phyloP scores from a whole-genome alignment of 2,888 invertebrate species.

The Carpatolechia fugitivella region DNA sequence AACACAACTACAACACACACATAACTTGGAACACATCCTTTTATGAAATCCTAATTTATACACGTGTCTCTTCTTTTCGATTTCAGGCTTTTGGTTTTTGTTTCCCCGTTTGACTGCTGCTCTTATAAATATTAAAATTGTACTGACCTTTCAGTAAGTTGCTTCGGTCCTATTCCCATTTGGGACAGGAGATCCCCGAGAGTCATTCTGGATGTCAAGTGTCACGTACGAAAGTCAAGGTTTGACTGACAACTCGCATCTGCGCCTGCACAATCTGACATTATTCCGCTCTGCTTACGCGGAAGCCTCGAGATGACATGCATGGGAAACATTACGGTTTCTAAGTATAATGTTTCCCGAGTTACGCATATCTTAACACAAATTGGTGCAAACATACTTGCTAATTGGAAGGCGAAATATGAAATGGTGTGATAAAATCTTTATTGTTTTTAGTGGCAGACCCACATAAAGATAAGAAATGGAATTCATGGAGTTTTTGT shows the following conservation, averaged over 20 bases:
- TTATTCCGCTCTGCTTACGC: slow-evolving; percentile 56
- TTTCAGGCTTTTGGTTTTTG: too few relatives aligned
- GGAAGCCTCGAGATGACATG: slow-evolving; percentile 28
- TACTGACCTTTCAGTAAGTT: slow-evolving; percentile 59
- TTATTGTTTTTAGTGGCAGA: too few relatives aligned
- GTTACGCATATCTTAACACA: neutral
- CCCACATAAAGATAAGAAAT: too few relatives aligned
- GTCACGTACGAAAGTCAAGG: slow-evolving; percentile 52
- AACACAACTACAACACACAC: too few relatives aligned
- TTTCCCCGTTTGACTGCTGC: too few relatives aligned
- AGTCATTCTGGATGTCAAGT: slow-evolving; percentile 44
- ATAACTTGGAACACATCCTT: too few relatives aligned
- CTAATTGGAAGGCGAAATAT: too few relatives aligned
- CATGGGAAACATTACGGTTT: slow-evolving; percentile 51
- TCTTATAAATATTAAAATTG: neutral
- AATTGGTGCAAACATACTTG: neutral
- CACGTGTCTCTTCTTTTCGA: too few relatives aligned
- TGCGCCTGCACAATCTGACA: slow-evolving; percentile 23
- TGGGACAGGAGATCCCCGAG: slow-evolving; percentile 58
- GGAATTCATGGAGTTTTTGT: too few relatives aligned
- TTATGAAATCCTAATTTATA: too few relatives aligned
- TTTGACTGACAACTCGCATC: slow-evolving; percentile 48
- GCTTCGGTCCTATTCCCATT: slow-evolving; percentile 59
- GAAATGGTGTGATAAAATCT: too few relatives aligned
- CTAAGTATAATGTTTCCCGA: slow-evolving; percentile 18